Base-by-base conservation (phyloP, 2,797 vertebrate species). In the Tolypeutes matacus region DNA sequence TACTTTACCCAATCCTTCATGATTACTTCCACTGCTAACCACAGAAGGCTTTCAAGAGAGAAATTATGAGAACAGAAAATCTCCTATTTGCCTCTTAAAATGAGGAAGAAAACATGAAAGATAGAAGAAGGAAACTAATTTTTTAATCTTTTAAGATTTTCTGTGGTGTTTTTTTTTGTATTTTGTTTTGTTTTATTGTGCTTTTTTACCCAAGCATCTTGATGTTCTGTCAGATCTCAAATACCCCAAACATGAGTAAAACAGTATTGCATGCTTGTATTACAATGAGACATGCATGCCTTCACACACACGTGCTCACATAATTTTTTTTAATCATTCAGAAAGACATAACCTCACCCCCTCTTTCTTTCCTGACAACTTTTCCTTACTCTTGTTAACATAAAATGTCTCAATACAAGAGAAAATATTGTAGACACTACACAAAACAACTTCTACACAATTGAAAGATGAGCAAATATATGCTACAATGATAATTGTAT, bases 141-240 rank as follows among this genome's bases (percentile, higher is more conserved):
- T 27, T 73, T 73, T 73, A 21, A 73, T 23, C 39, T 73, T 14
- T 73, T 39, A 9, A 73, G 3, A 18, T 72, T 81, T 82, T 67
- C 20, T 53, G 29, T 72, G 3, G 64, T 82, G 21, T 34, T 82
- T 39, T 17, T 3, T 73, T 60, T 69, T 73, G 11, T n/a, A 65
- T 75, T 85, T 92, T 92, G 5, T 64, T 53, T 81, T 81, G 6
- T 46, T 92, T 93, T 75, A 65, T 4, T 80, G 88, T 60, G 3
- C 8, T 70, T 86, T 56, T 90, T 81, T 15, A 29, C 18, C 12
- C 36, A 89, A 56, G 12, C 10, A 42, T 46, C 27, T 85, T 80
- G 18, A 81, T 62, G 20, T 80, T 17, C 25, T 69, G 15, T 91
- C 14, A 81, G 73, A 88, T 76, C 31, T 51, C 46, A 89, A 31